phyloP scores from a whole-genome alignment of 2,797 vertebrate species.

The Emys orbicularis region DNA sequence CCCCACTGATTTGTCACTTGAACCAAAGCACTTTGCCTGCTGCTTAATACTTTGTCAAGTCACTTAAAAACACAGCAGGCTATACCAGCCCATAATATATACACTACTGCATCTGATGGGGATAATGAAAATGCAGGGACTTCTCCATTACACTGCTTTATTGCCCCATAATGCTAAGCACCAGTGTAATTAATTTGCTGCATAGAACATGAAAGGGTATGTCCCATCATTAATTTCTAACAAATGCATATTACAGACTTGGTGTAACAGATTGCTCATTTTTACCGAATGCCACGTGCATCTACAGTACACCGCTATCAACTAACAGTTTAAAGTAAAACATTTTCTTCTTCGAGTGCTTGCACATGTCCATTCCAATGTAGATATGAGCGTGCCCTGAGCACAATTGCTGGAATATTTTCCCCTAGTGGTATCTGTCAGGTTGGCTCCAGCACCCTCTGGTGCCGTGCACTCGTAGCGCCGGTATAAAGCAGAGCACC shows the following conservation, averaged over 20 bases:
- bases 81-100: background rate
- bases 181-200: background rate
- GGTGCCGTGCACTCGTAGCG: too few species aligned
- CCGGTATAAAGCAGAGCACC: too few species aligned
- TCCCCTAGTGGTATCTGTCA: too few species aligned
- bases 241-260: background rate
- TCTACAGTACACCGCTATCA: accelerated
- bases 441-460: too few species aligned
- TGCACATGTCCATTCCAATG: too few species aligned
- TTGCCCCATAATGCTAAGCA: background rate
- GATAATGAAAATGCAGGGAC: background rate
- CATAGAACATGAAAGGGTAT: background rate
- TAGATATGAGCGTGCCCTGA: too few species aligned
- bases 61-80: background rate
- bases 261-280: background rate
- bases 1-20: background rate
- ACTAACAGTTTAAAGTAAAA: accelerated
- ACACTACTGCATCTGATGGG: background rate
- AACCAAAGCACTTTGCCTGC: slow-evolving; percentile 12
- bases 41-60: slow-evolving; percentile 11
- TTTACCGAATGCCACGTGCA: background rate
- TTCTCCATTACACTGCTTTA: slow-evolving; percentile 7
- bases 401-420: too few species aligned
- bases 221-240: background rate
- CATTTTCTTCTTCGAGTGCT: background rate